Conservation (phyloP, 2,113 vertebrate species). For the Ochotona curzoniae region DNA sequence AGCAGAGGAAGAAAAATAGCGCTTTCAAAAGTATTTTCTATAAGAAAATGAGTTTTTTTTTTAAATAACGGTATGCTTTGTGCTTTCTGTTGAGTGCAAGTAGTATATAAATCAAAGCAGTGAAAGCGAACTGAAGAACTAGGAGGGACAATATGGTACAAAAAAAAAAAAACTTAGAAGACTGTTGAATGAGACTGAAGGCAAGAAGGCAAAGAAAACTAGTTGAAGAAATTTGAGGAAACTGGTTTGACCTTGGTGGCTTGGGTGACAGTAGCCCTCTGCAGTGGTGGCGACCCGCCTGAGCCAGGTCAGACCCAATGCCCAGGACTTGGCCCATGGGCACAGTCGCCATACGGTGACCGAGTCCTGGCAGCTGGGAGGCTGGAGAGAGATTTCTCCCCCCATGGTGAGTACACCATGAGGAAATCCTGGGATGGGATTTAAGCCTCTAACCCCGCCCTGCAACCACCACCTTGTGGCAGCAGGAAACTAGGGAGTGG, state of each 20-base stretch:
- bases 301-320: too few species aligned
- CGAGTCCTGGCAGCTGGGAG: too few species aligned
- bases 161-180: constrained; percentile 58
- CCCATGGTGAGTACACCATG: too few species aligned
- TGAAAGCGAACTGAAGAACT: constrained; percentile 51
- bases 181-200: constrained; percentile 19
- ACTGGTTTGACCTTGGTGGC: neutral
- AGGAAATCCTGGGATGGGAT: too few species aligned
- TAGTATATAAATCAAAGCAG: constrained; percentile 37
- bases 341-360: too few species aligned
- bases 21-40: constrained; percentile 56
- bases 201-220: constrained; percentile 14
- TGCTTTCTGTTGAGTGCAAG: constrained; percentile 32
- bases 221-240: constrained; percentile 5
- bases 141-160: constrained; percentile 27
- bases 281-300: too few species aligned
- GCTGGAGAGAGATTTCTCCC: too few species aligned
- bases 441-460: too few species aligned
- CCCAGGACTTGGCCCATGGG: too few species aligned
- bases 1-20: constrained; percentile 35
- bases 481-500: too few species aligned
- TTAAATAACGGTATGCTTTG: constrained; percentile 34
- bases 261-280: too few species aligned
- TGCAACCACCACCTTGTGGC: too few species aligned
- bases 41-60: constrained; percentile 44